A percentile compares a stretch with the other conserved stretches of the same genome.
These are phyloP conservation scores for Empis stercorea DNA, from an alignment of 2,888 invertebrate genomes.

Conservation along the genomic window DNA sequence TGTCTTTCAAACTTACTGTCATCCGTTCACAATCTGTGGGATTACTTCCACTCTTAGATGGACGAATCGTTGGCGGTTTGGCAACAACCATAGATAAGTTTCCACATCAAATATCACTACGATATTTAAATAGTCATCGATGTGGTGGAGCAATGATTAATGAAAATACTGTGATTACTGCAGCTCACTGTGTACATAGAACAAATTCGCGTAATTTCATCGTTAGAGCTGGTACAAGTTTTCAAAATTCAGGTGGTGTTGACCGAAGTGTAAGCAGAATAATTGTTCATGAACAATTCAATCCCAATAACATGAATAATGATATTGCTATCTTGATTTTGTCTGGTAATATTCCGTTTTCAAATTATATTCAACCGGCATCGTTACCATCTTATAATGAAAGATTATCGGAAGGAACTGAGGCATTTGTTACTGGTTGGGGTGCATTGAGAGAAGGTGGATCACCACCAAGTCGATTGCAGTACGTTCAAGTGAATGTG, in stretches of 20 bases:
- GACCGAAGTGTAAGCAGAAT: constrained; percentile 22
- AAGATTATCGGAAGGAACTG: background rate
- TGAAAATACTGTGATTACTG: constrained; percentile 29
- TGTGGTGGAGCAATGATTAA: constrained; percentile 37
- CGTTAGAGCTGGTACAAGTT: constrained; percentile 32
- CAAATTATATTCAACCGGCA: background rate
- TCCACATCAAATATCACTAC: constrained; percentile 38
- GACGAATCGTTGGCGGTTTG: constrained; percentile 37
- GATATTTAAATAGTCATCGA: constrained; percentile 25
- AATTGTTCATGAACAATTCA: constrained; percentile 26
- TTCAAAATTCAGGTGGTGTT: constrained; percentile 28
- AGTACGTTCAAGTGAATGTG: background rate
- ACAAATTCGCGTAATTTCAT: constrained; percentile 15
- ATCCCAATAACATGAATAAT: constrained; percentile 24
- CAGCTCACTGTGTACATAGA: constrained; percentile 33
- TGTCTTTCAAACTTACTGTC: too few relatives aligned
- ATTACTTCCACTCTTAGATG: constrained; percentile 11
- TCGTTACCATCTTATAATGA: background rate
- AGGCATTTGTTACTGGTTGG: constrained; percentile 3
- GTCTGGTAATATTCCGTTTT: background rate
- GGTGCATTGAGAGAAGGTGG: constrained; percentile 2
- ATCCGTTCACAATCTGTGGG: too few relatives aligned
- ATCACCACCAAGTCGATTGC: background rate
- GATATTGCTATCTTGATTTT: constrained; percentile 33
- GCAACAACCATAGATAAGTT: constrained; percentile 29